Base-by-base conservation (phyloP, 2,888 invertebrate genomes). In the Philopedon plagiatum region DNA sequence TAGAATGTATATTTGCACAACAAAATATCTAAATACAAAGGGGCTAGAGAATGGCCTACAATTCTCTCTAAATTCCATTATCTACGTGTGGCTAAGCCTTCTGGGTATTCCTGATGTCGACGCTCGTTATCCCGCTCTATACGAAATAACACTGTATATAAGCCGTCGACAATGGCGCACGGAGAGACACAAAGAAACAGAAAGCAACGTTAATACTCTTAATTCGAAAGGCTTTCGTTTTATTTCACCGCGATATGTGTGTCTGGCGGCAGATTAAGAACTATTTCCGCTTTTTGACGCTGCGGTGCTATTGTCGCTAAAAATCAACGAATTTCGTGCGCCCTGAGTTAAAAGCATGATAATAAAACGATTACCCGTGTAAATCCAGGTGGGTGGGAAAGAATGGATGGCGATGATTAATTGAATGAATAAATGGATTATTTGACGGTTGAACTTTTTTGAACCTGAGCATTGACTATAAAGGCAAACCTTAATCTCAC, bases 121-220 rank as follows among this genome's bases (percentile, higher is more conserved):
- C 26, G 13, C 26, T 51, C 26, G 21, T 51, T 51, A 54, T 54
- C 29, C 26, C 29, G 29, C 29, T 9, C 29, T 9, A 13, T 5
- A 26, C 13, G 8, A 26, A 26, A 49, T 26, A 19, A 49, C 26
- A 13, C 29, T 44, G 44, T 61, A 44, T 44, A 44, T 19, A 29
- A 18, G 5, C 11, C 5, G 18, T n/a, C 15, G 13, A 44, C 61
- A 44, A 61, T 61, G 18, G 41, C 23, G 29, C 26, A 23, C n/a
- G 29, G 13, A 21, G 21, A 13, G n/a, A 19, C 29, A 44, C 61
- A 61, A 61, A 60, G 60, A 26, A 41, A 61, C 21, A 29, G 13
- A 61, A 44, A 23, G 18, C 26, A 18, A 18, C 23, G 44, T 44
- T 61, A 61, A 61, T 61, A 29, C 61, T 26, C 23, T 61, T 61